A percentile compares a stretch with the other conserved stretches of the same genome.
Conservation (phyloP, 1,140 invertebrate species). For the Streblospio benedicti region DNA sequence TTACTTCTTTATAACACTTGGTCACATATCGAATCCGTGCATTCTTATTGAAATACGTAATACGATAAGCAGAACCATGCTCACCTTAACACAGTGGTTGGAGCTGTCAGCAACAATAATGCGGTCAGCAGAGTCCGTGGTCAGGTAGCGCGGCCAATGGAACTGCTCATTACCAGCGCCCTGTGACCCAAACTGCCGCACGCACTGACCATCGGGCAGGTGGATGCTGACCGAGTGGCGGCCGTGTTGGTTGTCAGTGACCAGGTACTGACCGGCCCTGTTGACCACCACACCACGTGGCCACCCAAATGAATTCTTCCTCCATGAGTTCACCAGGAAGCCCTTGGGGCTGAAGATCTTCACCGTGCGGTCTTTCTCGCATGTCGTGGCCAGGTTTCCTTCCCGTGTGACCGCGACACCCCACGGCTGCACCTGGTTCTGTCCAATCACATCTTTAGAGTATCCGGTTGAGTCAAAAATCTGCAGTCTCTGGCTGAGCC, state of each 20-base stretch:
- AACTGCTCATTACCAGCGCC: slow-evolving; percentile 15
- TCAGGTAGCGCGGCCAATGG: slow-evolving; percentile 16
- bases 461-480: slow-evolving; percentile 11
- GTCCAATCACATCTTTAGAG: slow-evolving; percentile 10
- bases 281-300: slow-evolving; percentile 12
- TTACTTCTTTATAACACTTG: too few relatives aligned
- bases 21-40: too few relatives aligned
- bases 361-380: slow-evolving; percentile 13
- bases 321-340: background rate
- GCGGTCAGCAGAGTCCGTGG: slow-evolving; percentile 5
- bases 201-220: slow-evolving; percentile 10
- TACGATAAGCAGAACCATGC: too few relatives aligned
- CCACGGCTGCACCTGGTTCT: slow-evolving; percentile 13
- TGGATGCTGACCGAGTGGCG: slow-evolving; percentile 15
- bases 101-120: slow-evolving; percentile 15
- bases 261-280: slow-evolving; percentile 7
- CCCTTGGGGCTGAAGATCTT: slow-evolving; percentile 12
- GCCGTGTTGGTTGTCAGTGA: slow-evolving; percentile 16
- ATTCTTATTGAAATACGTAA: too few relatives aligned
- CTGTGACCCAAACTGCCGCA: slow-evolving; percentile 10
- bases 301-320: slow-evolving; percentile 15
- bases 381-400: slow-evolving; percentile 11
- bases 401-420: slow-evolving; percentile 11
- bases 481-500: slow-evolving; percentile 16
- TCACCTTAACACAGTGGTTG: slow-evolving; percentile 17